Percentiles rank a stretch among this genome's conserved stretches.
Conservation (phyloP, 2,888 invertebrate species). For the Uloborus plumipes region DNA sequence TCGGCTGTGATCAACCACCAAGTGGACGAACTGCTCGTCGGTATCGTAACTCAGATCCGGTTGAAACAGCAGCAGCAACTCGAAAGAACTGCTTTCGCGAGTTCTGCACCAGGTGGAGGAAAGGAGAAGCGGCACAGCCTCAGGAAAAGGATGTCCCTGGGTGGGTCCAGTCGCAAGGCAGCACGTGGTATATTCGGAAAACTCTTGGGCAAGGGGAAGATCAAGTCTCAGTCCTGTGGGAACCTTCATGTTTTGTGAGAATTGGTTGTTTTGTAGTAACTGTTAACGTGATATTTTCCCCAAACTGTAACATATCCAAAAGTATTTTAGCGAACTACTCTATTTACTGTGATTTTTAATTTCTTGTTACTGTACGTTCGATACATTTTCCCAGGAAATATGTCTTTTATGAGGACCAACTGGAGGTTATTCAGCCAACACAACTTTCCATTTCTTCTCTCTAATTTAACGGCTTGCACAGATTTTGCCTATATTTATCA, state of each 20-base stretch:
- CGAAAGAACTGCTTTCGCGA: conserved; percentile 37
- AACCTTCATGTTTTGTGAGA: conserved; percentile 86
- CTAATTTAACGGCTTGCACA: too few relatives aligned
- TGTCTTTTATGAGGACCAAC: too few relatives aligned
- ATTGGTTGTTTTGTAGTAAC: too few relatives aligned
- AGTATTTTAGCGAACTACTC: too few relatives aligned
- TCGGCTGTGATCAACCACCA: conserved; percentile 97
- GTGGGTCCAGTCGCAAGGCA: conserved; percentile 29
- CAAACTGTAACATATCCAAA: too few relatives aligned
- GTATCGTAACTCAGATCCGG: conserved; percentile 91
- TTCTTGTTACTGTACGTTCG: too few relatives aligned
- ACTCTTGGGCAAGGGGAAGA: conserved; percentile 75
- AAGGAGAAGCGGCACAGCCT: conserved; percentile 1
- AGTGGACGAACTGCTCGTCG: conserved; percentile 95
- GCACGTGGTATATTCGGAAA: conserved; percentile 42
- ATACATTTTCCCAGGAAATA: too few relatives aligned
- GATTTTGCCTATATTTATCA: too few relatives aligned
- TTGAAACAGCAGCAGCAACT: conserved; percentile 74
- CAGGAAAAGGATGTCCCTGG: conserved; percentile 35
- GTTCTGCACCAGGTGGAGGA: background rate
- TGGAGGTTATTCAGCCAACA: too few relatives aligned
- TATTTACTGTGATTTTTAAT: too few relatives aligned
- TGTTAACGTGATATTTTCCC: too few relatives aligned
- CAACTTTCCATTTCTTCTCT: too few relatives aligned
- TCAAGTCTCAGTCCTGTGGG: conserved; percentile 91